phyloP scores from a whole-genome alignment of 2,888 invertebrate species.

The Atethmia centrago region DNA sequence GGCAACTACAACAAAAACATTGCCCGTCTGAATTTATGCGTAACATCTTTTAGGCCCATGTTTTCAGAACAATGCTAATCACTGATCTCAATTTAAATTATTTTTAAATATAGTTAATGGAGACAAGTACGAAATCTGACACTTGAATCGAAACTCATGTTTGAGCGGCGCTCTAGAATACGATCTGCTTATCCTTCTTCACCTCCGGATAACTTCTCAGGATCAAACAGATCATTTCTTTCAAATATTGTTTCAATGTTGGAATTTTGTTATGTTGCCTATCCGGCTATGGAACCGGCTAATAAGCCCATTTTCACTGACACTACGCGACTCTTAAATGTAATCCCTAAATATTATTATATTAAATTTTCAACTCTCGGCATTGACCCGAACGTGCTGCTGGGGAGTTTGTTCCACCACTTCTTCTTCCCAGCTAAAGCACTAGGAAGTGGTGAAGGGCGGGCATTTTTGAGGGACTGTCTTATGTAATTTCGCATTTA shows the following conservation, averaged over 20 bases:
- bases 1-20: too few relatives aligned
- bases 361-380: background rate
- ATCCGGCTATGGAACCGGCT: background rate
- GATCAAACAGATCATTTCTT: background rate
- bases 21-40: too few relatives aligned
- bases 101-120: background rate
- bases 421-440: too few relatives aligned
- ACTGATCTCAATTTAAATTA: background rate
- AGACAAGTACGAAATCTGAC: background rate
- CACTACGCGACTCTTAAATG: background rate
- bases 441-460: too few relatives aligned
- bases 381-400: background rate
- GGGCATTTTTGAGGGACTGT: too few relatives aligned
- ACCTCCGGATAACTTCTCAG: background rate
- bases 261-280: background rate
- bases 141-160: background rate
- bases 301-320: background rate
- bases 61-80: background rate
- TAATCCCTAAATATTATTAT: background rate
- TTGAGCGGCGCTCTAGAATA: background rate
- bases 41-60: background rate
- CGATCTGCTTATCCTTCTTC: too few relatives aligned
- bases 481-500: too few relatives aligned
- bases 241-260: background rate
- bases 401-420: too few relatives aligned